Percentiles rank a stretch among this genome's conserved stretches.
Evolutionary conservation across 2,113 vertebrate species (phyloP).

Genomic region (Ammodytes marinus): DNA sequence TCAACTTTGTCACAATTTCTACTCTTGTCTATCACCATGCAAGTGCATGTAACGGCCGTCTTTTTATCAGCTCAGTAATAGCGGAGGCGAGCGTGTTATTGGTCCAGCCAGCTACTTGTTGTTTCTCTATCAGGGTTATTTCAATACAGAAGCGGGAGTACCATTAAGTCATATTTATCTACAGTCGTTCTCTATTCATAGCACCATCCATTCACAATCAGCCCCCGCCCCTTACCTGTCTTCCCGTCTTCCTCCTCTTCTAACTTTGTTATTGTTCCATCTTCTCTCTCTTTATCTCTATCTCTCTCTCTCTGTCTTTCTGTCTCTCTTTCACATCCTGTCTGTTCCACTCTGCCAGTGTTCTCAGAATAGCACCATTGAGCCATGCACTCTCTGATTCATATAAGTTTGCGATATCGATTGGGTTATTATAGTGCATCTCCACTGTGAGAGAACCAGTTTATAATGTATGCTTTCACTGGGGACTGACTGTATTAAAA

Average conservation of each 20-base stretch:
- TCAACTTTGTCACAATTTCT: too few species aligned
- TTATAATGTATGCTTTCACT: slow-evolving; percentile 63
- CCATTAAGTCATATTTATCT: slow-evolving; percentile 58
- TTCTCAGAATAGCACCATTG: slow-evolving; percentile 72
- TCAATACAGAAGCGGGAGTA: slow-evolving; percentile 45
- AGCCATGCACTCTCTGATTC: slow-evolving; percentile 67
- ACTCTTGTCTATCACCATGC: background rate
- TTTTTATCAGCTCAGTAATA: slow-evolving; percentile 18
- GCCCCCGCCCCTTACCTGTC: slow-evolving; percentile 48
- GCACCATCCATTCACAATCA: slow-evolving; percentile 56
- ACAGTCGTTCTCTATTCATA: slow-evolving; percentile 46
- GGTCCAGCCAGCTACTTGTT: slow-evolving; percentile 26
- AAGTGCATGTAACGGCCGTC: slow-evolving; percentile 14
- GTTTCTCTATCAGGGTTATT: slow-evolving; percentile 50
- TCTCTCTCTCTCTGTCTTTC: slow-evolving; percentile 7
- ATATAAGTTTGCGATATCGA: slow-evolving; percentile 77
- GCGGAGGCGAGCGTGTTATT: slow-evolving; percentile 19
- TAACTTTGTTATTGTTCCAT: slow-evolving; percentile 77
- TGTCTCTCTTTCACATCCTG: slow-evolving; percentile 61
- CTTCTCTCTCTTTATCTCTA: slow-evolving; percentile 29
- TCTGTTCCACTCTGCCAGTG: slow-evolving; percentile 43
- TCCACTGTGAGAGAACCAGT: slow-evolving; percentile 56
- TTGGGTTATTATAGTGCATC: slow-evolving; percentile 75
- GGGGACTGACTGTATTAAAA: slow-evolving; percentile 43
- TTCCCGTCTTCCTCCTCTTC: slow-evolving; percentile 57